Base-by-base conservation (phyloP, 2,888 invertebrate species). In the Andricus curvator region DNA sequence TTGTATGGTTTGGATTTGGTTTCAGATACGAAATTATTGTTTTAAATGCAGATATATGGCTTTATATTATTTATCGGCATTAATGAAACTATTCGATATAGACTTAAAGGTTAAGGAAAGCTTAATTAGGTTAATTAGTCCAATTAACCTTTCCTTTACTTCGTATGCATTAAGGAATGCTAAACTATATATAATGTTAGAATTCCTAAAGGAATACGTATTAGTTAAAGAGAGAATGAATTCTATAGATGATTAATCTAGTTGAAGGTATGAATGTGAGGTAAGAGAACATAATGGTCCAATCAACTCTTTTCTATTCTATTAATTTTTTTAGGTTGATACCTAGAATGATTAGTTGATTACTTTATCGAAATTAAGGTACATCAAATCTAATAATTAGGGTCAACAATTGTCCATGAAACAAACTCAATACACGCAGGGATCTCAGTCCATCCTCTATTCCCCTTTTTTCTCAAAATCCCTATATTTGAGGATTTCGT, bases 171-270 rank as follows among this genome's bases (percentile, higher is more conserved):
- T 41, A 37, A 37, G 37, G 17, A 9, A 37, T 66, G 37, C 37
- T 66, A n/a, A 67, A 37, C 37, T 67, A 41, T 66, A 37, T 37
- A 41, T 33, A 67, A 11, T 56, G 9, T 25, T n/a, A 1, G 41
- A 67, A 67, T 67, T 67, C 67, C n/a, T 67, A 4, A n/a, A 67
- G n/a, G n/a, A 67, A 67, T n/a, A n/a, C 67, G 62, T 62, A 25
- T 25, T 13, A 8, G 2, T 13, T 62, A 15, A 62, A 25, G 17
- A 25, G 25, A 4, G 22, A 62, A 25, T 29, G 20, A 62, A 13
- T 62, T 62, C 25, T 13, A 6, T 62, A 25, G 22, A 62, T 62
- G 22, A 60, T n/a, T 60, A 56, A 56, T n/a, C 56, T n/a, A 56
- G 56, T 56, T 56, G 56, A 41, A 41, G 41, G 41, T 41, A 41